Evolutionary conservation across 2,797 vertebrate species (phyloP).

Genomic region (Phataginus tricuspis): DNA sequence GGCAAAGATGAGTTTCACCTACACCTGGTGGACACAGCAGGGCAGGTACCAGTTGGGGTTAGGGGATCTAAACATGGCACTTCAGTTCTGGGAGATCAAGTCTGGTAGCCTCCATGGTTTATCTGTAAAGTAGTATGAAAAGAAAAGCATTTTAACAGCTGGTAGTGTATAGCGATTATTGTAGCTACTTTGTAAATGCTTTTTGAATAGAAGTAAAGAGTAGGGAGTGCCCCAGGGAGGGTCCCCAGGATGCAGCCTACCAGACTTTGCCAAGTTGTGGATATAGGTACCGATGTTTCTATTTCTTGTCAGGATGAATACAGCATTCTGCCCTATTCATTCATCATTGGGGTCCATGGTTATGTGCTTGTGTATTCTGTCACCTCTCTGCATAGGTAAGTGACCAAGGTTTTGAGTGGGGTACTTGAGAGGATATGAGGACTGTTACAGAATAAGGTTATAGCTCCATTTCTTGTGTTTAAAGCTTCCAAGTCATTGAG

Average conservation of each 20-base stretch:
- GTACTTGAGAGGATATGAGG: neutral
- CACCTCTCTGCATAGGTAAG: slow-evolving; percentile 92
- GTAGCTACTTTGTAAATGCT: slow-evolving; percentile 10
- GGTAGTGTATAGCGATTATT: neutral
- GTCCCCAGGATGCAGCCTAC: neutral
- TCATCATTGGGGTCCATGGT: slow-evolving; percentile 90
- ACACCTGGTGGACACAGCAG: slow-evolving; percentile 91
- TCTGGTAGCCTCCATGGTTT: neutral
- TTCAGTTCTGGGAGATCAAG: neutral
- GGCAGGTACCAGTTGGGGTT: slow-evolving; percentile 87
- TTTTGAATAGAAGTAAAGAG: slow-evolving; percentile 30
- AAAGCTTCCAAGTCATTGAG: slow-evolving; percentile 93
- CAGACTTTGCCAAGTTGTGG: neutral
- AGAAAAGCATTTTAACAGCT: slow-evolving; percentile 47
- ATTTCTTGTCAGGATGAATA: slow-evolving; percentile 88
- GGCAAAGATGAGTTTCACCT: slow-evolving; percentile 92
- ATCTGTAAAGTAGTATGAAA: neutral
- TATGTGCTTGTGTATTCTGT: slow-evolving; percentile 91
- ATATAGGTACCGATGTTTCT: slow-evolving; percentile 29
- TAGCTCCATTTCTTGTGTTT: slow-evolving; percentile 59
- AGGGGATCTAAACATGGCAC: slow-evolving; percentile 23
- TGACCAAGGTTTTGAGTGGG: neutral
- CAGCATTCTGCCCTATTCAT: slow-evolving; percentile 91
- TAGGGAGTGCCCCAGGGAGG: neutral
- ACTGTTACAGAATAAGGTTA: slow-evolving; percentile 27